A percentile compares a stretch with the other conserved stretches of the same genome.
These are phyloP conservation scores for Stichopus chloronotus DNA, from an alignment of 35 echinoderm and acorn worm genomes.

Conservation along the genomic window DNA sequence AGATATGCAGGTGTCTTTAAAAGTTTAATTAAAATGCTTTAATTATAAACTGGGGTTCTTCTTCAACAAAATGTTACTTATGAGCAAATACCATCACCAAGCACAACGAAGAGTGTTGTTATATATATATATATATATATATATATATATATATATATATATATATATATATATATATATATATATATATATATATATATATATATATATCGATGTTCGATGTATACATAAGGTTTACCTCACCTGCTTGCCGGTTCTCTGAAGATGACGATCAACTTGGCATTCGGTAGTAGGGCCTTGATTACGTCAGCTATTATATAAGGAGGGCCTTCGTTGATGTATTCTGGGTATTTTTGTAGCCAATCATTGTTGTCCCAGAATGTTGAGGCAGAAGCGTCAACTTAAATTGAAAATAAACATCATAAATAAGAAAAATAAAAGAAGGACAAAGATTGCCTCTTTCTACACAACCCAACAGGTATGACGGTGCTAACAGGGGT, in stretches of 20 bases:
- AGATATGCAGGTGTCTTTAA: no score
- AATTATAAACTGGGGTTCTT: no score
- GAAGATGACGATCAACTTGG: constrained; percentile 47
- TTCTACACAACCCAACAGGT: no score
- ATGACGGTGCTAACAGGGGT: no score
- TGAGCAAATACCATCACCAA: background rate
- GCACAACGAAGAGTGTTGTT: background rate
- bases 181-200: background rate
- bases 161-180: background rate
- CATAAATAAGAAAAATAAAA: background rate
- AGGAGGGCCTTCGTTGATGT: constrained; percentile 6
- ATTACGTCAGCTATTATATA: constrained; percentile 51
- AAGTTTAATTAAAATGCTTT: no score
- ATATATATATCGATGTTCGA: background rate
- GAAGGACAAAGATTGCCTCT: no score
- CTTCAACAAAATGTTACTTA: no score
- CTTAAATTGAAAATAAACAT: background rate
- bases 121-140: background rate
- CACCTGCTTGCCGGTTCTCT: constrained; percentile 47
- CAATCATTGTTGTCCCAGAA: constrained; percentile 41
- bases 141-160: background rate
- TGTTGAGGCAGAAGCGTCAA: constrained; percentile 44
- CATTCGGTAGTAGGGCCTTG: constrained; percentile 5
- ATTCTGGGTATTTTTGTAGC: background rate
- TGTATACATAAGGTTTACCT: background rate